Base-by-base conservation (phyloP, 1,140 invertebrate genomes). In the Protaetia brevitarsis region DNA sequence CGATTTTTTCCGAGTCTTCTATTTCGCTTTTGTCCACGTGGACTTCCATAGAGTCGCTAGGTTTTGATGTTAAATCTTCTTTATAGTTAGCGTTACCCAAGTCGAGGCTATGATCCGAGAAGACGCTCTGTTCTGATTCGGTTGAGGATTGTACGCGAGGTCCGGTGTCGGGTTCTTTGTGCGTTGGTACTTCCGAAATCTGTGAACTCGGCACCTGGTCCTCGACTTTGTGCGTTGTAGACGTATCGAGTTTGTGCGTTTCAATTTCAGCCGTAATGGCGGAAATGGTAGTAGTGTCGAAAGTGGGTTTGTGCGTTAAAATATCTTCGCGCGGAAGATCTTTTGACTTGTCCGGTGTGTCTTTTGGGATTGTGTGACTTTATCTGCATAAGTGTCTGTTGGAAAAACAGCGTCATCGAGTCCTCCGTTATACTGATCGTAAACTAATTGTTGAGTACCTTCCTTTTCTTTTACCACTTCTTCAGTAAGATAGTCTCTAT, bases 21-120 rank as follows among this genome's bases (percentile, higher is more conserved):
- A 78, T 74, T 75, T 82, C 81, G 69, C 81, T 82, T 71, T 82
- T 82, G 70, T 83, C 82, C 16, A 83, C 77, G 65, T 82, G 80
- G 10, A 82, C 78, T 73, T 82, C 81, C 66, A 81, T 72, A 8
- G 79, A 81, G 69, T 81, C 79, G 31, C 73, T 74, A 10, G 76
- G 76, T 70, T 79, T 79, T 2, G 74, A 73, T 45, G 71, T 59
- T 3, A 28, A 6, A 76, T 65, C 26, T 68, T 64, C 71, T 74
- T 70, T 36, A 67, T 69, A 6, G 70, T 51, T 62, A 68, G 61
- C 37, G 59, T 57, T 45, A 3, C 29, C 66, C 19, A 63, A 23
- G 23, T 66, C 65, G 2, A 64, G 10, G 63, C 66, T 71, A 23
- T 64, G 70, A 63, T 74, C 70, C 0, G 72, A 71, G 8, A 69